Percentiles rank a stretch among this genome's conserved stretches.
Conservation (phyloP, 2,797 vertebrate genomes). For the Typhlichthys eigenmanni region DNA sequence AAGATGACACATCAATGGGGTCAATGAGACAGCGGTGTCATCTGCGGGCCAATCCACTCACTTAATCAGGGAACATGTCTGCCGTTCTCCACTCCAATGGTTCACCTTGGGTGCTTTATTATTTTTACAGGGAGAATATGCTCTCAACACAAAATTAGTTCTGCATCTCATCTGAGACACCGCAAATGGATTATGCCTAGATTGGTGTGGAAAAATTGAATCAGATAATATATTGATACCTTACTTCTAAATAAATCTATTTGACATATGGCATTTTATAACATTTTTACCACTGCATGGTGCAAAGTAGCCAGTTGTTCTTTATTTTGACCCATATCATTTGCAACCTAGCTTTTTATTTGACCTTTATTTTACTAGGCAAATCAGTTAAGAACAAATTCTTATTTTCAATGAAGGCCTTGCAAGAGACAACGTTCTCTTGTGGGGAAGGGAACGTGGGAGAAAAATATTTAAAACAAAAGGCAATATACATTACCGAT, state of each 20-base stretch:
- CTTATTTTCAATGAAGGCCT: no score
- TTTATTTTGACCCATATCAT: no score
- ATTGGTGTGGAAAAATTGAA: conserved; percentile 33
- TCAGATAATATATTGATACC: conserved; percentile 13
- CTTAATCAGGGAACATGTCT: conserved; percentile 62
- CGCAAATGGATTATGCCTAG: conserved; percentile 31
- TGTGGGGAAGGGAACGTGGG: no score
- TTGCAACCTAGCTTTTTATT: no score
- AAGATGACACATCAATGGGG: conserved; percentile 73
- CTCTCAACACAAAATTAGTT: conserved; percentile 59
- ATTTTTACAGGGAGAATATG: conserved; percentile 42
- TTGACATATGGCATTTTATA: conserved; percentile 20
- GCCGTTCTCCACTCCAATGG: conserved; percentile 44
- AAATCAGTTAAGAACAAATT: no score
- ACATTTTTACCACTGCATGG: no score
- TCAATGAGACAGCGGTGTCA: conserved; percentile 69
- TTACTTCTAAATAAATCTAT: not conserved
- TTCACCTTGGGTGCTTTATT: conserved; percentile 57
- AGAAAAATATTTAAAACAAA: no score
- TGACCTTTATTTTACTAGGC: no score
- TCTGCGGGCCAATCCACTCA: conserved; percentile 66
- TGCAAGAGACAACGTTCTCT: no score
- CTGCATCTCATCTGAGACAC: conserved; percentile 31
- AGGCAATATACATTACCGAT: no score
- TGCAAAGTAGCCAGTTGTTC: no score